Evolutionary conservation across 1,140 invertebrate genomes (phyloP), one percentile per base, ranked within the genome.

Genomic region (Temnothorax nylanderi): DNA sequence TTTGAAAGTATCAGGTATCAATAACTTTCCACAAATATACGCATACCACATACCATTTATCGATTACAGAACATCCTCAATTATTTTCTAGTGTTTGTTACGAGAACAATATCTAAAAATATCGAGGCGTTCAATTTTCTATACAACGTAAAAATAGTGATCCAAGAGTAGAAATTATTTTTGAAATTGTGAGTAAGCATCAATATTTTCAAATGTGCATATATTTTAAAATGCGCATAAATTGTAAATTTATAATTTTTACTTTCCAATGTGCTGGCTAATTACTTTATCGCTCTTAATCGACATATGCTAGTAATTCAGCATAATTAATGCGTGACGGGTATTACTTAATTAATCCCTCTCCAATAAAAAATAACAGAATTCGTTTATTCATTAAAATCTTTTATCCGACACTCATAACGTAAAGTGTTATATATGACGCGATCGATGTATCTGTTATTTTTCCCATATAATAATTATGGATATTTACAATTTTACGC

Each of bases 301-400:
- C 13, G 34, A 67, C 13, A 16, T 51, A 21, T 41, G 34, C 5
- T 47, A 72, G 5, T 80, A 80, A 69, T 58, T 58, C 16, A 56
- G 13, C 2, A 69, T 69, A 81, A 82, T 47, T 47, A 82, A 82
- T 58, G 0, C 34, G 64, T 41, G 16, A 72, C 67, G 18, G 8
- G 3, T 6, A 41, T 6, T 41, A 41, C 37, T 41, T 41, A 26
- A 58, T 51, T 54, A 82, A 82, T 74, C 16, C 37, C 41, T 3
- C n/a, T 72, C 34, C 11, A 71, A 26, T 26, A 26, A 4, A 49
- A 58, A 47, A 60, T 82, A 72, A 82, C 37, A 41, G n/a, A 21
- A 82, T 82, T 34, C 37, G 26, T 3, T 82, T 32, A 44, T 41
- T 34, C 44, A 26, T 13, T 82, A 74, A 72, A 81, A 81, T 34